These are phyloP conservation scores for Ovibos moschatus DNA, from an alignment of 2,113 vertebrate genomes.

Conservation along the genomic window DNA sequence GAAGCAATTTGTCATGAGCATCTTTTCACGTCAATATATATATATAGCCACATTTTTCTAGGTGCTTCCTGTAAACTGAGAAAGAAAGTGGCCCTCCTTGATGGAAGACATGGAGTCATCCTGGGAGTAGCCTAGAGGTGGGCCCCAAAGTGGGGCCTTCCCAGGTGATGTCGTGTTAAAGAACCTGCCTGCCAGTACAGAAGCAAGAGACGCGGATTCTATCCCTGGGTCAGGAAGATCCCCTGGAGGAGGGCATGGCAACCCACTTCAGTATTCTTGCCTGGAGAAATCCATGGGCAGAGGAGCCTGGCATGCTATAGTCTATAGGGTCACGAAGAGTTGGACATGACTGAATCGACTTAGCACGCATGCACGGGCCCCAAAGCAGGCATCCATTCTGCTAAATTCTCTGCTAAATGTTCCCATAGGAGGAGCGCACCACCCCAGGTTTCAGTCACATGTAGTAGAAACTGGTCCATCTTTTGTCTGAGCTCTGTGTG, in stretches of 20 bases:
- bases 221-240: not conserved
- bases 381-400: not conserved
- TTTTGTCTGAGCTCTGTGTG: not conserved
- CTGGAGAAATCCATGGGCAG: not conserved
- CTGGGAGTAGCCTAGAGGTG: not conserved
- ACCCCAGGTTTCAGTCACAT: not conserved
- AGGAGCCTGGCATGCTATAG: not conserved
- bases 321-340: not conserved
- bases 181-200: not conserved
- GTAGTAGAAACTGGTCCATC: not conserved
- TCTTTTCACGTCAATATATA: not conserved
- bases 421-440: not conserved
- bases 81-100: not conserved
- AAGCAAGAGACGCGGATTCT: fast-evolving
- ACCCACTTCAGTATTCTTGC: not conserved
- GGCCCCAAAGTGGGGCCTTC: not conserved
- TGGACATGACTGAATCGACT: not conserved
- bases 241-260: not conserved
- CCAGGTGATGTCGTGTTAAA: not conserved
- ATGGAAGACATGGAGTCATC: not conserved
- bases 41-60: not conserved
- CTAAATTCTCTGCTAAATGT: not conserved
- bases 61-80: not conserved
- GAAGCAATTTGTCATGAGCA: not conserved
- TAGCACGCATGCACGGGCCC: not conserved